Conservation (phyloP, 2,888 invertebrate species). For the Napeogenes sylphis region DNA sequence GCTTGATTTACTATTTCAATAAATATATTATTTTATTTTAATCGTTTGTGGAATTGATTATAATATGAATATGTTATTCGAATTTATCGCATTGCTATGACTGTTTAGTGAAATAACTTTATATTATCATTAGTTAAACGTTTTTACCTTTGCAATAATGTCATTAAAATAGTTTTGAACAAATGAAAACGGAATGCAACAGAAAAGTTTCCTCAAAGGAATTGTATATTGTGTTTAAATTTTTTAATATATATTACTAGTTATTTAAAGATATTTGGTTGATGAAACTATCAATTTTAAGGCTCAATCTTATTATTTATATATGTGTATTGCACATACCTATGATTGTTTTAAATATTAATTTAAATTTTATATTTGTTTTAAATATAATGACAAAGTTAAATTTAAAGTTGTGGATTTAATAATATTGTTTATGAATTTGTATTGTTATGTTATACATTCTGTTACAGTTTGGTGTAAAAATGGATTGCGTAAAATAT, state of each 20-base stretch:
- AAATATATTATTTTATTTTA: conserved; percentile 10
- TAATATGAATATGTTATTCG: conserved; percentile 5
- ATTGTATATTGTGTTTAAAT: conserved; percentile 32
- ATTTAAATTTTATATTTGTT: too few relatives aligned
- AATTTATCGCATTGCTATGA: conserved; percentile 2
- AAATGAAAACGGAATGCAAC: conserved; percentile 1
- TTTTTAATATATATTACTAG: too few relatives aligned
- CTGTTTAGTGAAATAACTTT: conserved; percentile 3
- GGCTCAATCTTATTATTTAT: too few relatives aligned
- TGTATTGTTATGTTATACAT: conserved; percentile 39
- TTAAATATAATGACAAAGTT: background rate
- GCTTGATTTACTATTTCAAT: conserved; percentile 7
- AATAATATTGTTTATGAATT: background rate
- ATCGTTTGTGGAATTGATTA: conserved; percentile 33
- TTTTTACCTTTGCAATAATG: conserved; percentile 31
- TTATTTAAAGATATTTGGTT: too few relatives aligned
- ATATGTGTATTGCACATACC: background rate
- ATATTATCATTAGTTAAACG: background rate
- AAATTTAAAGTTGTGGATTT: background rate
- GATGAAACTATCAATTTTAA: too few relatives aligned
- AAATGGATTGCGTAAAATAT: conserved; percentile 70
- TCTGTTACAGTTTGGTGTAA: conserved; percentile 76
- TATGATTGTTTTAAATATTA: conserved; percentile 4
- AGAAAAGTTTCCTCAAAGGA: conserved; percentile 37
- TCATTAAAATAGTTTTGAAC: conserved; percentile 23